phyloP scores from a whole-genome alignment of 2,888 invertebrate species.

The Platypus cylindrus region DNA sequence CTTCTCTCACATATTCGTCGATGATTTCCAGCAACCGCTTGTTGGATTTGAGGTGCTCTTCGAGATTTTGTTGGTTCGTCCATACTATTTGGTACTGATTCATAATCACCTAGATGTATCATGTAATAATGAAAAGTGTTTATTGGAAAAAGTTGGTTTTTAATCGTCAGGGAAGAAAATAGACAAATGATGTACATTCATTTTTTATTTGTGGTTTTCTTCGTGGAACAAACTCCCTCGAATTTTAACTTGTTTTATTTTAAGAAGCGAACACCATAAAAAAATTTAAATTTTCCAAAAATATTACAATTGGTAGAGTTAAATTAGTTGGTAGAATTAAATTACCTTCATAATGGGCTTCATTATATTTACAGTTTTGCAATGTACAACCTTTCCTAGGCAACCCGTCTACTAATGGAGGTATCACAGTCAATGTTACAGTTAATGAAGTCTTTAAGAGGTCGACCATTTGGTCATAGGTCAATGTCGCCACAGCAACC shows the following conservation, averaged over 20 bases:
- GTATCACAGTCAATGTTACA: slow-evolving; percentile 72
- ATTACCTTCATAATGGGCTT: slow-evolving; percentile 40
- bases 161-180: too few species aligned
- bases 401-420: slow-evolving; percentile 55
- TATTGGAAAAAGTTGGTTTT: too few species aligned
- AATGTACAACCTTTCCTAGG: slow-evolving; percentile 55
- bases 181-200: too few species aligned
- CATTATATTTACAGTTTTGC: slow-evolving; percentile 50
- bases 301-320: too few species aligned
- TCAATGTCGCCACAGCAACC: slow-evolving; percentile 76
- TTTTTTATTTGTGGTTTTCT: too few species aligned
- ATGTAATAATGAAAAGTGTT: too few species aligned
- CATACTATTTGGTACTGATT: slow-evolving; percentile 40
- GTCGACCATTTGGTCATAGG: slow-evolving; percentile 88
- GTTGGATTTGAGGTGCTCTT: slow-evolving; percentile 37
- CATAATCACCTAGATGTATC: slow-evolving; percentile 52
- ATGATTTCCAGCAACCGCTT: slow-evolving; percentile 46
- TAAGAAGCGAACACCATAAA: too few species aligned
- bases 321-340: not conserved
- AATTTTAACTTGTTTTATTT: too few species aligned
- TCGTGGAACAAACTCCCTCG: too few species aligned
- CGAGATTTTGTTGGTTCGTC: slow-evolving; percentile 33
- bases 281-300: too few species aligned
- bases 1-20: slow-evolving; percentile 61
- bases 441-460: slow-evolving; percentile 77